Conservation (phyloP, 2,888 invertebrate genomes). For the Eurytoma adleriae region DNA sequence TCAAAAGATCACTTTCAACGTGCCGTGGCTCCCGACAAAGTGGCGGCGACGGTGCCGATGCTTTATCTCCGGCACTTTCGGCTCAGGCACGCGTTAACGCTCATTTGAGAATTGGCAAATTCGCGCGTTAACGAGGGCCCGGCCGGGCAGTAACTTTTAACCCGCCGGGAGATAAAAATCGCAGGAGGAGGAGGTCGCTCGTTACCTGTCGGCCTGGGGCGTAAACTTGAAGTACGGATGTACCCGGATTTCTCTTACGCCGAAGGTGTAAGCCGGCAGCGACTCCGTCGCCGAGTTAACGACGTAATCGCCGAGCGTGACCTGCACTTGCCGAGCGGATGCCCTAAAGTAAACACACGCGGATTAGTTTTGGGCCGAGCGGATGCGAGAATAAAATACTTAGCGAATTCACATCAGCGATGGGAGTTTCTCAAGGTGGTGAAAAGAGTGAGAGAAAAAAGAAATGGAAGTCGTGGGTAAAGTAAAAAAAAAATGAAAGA, state of each 20-base stretch:
- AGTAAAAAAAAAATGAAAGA: background rate
- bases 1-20: conserved; percentile 21
- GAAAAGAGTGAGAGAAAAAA: background rate
- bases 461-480: background rate
- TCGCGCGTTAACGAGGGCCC: conserved; percentile 1
- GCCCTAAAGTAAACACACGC: conserved; percentile 78
- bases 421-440: conserved; percentile 2
- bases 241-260: conserved; percentile 92
- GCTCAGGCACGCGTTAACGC: conserved; percentile 7
- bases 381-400: background rate
- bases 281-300: conserved; percentile 95
- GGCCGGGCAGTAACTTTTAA: background rate
- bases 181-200: conserved; percentile 4
- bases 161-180: conserved; percentile 15
- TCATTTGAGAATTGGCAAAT: conserved; percentile 35
- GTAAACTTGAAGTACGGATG: conserved; percentile 96
- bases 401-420: background rate
- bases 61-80: conserved; percentile 11
- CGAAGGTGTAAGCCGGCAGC: conserved; percentile 93
- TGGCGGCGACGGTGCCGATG: background rate
- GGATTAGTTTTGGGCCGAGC: background rate
- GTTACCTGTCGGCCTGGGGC: conserved; percentile 87
- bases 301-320: conserved; percentile 94
- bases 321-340: conserved; percentile 92
- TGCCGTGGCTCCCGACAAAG: background rate